Conservation (phyloP, 37 sponge, comb jelly and placozoan genomes). For the Cliona cf. orientalis region DNA sequence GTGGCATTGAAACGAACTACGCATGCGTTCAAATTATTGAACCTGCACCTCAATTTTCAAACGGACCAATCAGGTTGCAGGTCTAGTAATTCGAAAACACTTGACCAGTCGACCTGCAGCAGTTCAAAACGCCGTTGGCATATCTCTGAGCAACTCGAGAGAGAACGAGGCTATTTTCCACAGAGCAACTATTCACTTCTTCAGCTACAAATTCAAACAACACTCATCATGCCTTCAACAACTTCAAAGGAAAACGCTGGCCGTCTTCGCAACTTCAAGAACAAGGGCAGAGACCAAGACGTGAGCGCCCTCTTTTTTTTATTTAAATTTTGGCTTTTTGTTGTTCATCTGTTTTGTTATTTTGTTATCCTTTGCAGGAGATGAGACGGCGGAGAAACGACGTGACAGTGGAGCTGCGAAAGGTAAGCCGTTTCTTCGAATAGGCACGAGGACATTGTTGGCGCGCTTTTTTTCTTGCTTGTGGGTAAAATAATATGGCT, state of each 20-base stretch:
- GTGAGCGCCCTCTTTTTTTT: constrained; percentile 8
- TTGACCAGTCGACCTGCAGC: too few species aligned
- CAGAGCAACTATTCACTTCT: too few species aligned
- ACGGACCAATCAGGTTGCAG: not conserved
- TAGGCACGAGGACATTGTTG: too few species aligned
- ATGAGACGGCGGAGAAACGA: constrained; percentile 86
- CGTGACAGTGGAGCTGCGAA: constrained; percentile 79
- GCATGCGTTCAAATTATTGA: too few species aligned
- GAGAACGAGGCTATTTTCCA: too few species aligned
- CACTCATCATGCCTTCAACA: constrained; percentile 66
- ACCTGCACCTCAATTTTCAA: not conserved
- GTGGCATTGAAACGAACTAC: too few species aligned
- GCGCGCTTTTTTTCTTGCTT: too few species aligned
- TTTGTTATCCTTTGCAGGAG: constrained; percentile 82
- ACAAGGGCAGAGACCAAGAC: constrained; percentile 67
- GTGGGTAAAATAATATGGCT: too few species aligned
- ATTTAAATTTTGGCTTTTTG: not conserved
- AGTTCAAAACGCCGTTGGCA: not conserved
- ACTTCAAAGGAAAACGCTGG: constrained; percentile 56
- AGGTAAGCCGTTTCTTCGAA: constrained; percentile 33
- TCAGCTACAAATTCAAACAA: too few species aligned
- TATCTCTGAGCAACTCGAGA: not conserved
- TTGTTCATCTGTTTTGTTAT: too few species aligned
- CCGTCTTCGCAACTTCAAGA: constrained; percentile 77
- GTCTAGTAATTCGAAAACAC: not conserved